These are phyloP conservation scores for Cantharis lateralis DNA, from an alignment of 2,888 invertebrate species.

Conservation along the genomic window DNA sequence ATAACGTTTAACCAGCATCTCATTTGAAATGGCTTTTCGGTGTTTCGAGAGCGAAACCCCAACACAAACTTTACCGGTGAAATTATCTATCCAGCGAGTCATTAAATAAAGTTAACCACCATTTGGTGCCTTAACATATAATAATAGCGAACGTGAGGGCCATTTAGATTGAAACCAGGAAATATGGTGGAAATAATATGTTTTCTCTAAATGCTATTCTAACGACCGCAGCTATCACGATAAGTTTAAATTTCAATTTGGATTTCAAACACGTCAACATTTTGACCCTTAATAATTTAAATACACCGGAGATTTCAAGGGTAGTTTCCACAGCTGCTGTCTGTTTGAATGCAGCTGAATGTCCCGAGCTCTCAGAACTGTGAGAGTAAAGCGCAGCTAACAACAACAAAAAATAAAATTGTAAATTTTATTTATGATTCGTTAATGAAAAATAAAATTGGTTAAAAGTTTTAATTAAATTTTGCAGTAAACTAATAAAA, in stretches of 20 bases:
- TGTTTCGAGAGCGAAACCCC: background rate
- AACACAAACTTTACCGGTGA: background rate
- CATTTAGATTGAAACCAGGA: slow-evolving; percentile 31
- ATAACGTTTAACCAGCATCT: background rate
- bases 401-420: background rate
- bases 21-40: background rate
- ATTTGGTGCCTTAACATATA: slow-evolving; percentile 28
- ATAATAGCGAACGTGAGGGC: slow-evolving; percentile 28
- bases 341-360: background rate
- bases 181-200: slow-evolving; percentile 37
- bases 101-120: slow-evolving; percentile 26
- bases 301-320: background rate
- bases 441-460: background rate
- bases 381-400: no score
- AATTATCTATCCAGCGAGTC: slow-evolving; percentile 13
- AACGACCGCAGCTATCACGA: slow-evolving; percentile 30
- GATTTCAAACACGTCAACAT: background rate
- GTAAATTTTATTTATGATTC: background rate
- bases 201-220: slow-evolving; percentile 31
- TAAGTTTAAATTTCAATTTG: slow-evolving; percentile 22
- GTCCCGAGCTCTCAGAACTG: no score
- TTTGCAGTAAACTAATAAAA: background rate
- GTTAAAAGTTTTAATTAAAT: background rate
- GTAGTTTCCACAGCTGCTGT: background rate
- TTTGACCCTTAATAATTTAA: slow-evolving; percentile 4